These are phyloP conservation scores for Echinometra lucunter DNA, from an alignment of 53 echinoderm and acorn worm genomes.

Conservation along the genomic window DNA sequence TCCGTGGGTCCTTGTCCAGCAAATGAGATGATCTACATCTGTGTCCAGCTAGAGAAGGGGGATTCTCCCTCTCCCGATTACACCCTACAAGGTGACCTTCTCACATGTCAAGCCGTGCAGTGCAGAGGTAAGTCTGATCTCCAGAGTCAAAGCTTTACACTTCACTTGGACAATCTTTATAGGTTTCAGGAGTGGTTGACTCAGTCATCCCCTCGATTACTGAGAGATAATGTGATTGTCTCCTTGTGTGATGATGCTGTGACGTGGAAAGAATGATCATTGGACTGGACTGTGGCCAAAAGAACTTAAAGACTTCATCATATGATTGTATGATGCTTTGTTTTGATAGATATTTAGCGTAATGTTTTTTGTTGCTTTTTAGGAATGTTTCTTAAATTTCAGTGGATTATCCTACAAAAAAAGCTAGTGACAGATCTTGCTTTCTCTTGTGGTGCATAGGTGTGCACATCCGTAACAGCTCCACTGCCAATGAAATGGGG, in stretches of 20 bases:
- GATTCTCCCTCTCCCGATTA: slow-evolving; percentile 60
- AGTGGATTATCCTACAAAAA: background rate
- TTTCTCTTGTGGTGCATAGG: slow-evolving; percentile 38
- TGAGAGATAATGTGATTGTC: background rate
- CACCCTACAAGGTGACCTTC: slow-evolving; percentile 71
- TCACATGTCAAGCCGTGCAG: slow-evolving; percentile 65
- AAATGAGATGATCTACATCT: slow-evolving; percentile 68
- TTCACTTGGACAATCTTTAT: background rate
- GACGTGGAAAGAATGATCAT: too few species aligned
- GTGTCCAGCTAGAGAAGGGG: slow-evolving; percentile 72
- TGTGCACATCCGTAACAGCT: slow-evolving; percentile 69
- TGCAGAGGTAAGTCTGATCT: slow-evolving; percentile 75
- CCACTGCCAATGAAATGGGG: slow-evolving; percentile 2
- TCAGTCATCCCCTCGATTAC: background rate
- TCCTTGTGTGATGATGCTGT: background rate
- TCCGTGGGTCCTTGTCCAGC: slow-evolving; percentile 58
- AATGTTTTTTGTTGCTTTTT: background rate
- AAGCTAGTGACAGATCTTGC: background rate
- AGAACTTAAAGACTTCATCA: background rate
- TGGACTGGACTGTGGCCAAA: background rate
- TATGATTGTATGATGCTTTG: background rate
- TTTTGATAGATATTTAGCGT: background rate
- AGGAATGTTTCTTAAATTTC: background rate
- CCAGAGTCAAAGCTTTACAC: background rate
- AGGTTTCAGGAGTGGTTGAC: background rate